A percentile compares a stretch with the other conserved stretches of the same genome.
Evolutionary conservation across 2,797 vertebrate species (phyloP).

Genomic region (Myripristis jacobus): DNA sequence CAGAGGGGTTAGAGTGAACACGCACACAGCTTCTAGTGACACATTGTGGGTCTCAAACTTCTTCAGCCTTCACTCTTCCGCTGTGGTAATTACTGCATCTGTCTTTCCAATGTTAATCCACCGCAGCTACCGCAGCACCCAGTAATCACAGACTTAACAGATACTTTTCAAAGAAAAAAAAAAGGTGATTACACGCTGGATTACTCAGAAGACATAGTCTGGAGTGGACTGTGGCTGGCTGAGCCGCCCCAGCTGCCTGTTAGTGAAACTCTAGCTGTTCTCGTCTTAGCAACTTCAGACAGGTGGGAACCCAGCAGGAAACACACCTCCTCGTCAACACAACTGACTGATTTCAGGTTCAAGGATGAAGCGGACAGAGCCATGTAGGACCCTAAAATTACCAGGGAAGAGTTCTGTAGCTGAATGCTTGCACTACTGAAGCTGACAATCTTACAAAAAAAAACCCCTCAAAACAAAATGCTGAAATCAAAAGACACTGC

Average conservation of each 20-base stretch:
- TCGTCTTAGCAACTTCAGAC: slow-evolving; percentile 19
- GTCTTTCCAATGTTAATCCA: slow-evolving; percentile 4
- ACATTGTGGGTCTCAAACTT: slow-evolving; percentile 16
- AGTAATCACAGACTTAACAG: background rate
- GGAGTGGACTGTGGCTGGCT: background rate
- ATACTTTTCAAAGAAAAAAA: background rate
- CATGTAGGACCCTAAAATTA: background rate
- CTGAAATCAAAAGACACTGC: no score
- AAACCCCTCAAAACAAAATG: no score
- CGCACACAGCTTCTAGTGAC: background rate
- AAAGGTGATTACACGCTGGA: background rate
- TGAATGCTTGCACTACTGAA: background rate
- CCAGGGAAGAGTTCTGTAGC: background rate
- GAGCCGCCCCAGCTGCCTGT: background rate
- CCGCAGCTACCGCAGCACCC: background rate
- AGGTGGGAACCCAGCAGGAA: slow-evolving; percentile 10
- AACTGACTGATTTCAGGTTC: slow-evolving; percentile 13
- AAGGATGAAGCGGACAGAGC: background rate
- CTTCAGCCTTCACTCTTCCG: slow-evolving; percentile 4
- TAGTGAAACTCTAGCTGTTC: slow-evolving; percentile 20
- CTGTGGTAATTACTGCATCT: background rate
- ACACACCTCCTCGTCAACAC: background rate
- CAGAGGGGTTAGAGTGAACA: background rate
- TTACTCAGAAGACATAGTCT: background rate
- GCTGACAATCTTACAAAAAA: background rate